A percentile compares a stretch with the other conserved stretches of the same genome.
Evolutionary conservation across 2,797 vertebrate genomes (phyloP).

Genomic region (Sebastes diploproa): DNA sequence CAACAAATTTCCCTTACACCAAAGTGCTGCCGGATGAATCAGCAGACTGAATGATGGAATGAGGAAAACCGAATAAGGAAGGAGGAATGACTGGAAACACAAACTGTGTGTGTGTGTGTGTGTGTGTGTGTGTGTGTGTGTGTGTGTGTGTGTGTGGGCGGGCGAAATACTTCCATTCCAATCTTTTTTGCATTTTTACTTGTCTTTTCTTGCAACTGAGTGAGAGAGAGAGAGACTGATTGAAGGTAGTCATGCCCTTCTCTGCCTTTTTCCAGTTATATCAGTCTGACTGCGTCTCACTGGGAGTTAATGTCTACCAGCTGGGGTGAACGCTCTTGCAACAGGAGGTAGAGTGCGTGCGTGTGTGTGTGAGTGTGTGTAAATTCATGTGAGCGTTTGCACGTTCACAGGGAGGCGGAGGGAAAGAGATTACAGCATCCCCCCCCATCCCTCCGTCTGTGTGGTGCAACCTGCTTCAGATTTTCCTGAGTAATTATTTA

Average conservation of each 20-base stretch:
- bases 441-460: slow-evolving; percentile 18
- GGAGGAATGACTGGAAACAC: neutral
- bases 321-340: slow-evolving; percentile 1
- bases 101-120: no score
- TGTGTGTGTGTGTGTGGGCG: neutral
- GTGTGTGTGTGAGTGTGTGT: neutral
- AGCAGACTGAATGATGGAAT: slow-evolving; percentile 5
- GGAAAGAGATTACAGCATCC: slow-evolving; percentile 30
- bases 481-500: slow-evolving; percentile 55
- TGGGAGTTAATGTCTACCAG: slow-evolving; percentile 40
- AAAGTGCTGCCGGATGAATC: neutral
- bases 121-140: neutral
- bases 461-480: slow-evolving; percentile 43
- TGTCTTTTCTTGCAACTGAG: no score
- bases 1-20: neutral
- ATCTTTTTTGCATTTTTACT: neutral
- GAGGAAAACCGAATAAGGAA: slow-evolving; percentile 15
- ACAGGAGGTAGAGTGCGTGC: slow-evolving; percentile 18
- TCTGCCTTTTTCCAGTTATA: neutral
- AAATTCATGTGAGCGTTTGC: neutral
- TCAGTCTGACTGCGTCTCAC: neutral
- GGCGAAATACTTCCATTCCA: neutral
- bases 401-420: neutral
- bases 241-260: neutral
- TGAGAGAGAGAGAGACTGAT: no score